Conservation (phyloP, 1,140 invertebrate genomes). For the Pristionchus pacificus region DNA sequence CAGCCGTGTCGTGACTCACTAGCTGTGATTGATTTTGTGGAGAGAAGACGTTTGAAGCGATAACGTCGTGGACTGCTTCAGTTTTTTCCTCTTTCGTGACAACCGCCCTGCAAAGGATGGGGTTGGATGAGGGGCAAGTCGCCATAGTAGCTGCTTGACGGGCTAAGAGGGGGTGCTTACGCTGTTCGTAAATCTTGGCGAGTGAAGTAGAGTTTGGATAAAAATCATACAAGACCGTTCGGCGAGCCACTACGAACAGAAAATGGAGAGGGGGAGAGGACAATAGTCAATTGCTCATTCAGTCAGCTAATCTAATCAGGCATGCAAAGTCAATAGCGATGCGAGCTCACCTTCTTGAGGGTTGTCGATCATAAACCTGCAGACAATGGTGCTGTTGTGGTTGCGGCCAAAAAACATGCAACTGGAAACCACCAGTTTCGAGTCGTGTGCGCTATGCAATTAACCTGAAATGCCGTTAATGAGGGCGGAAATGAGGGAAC, state of each 20-base stretch:
- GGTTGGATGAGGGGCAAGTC: not conserved
- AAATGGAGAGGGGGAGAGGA: not conserved
- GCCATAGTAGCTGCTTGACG: too few relatives aligned
- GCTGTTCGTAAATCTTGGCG: too few relatives aligned
- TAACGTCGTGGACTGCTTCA: constrained; percentile 41
- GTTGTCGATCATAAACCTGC: constrained; percentile 53
- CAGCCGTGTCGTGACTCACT: constrained; percentile 4
- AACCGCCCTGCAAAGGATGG: constrained; percentile 51
- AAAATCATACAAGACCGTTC: not conserved
- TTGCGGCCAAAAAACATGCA: constrained; percentile 40
- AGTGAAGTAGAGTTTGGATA: too few relatives aligned
- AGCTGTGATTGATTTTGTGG: constrained; percentile 21
- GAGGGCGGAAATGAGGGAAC: not conserved
- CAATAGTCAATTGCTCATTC: not conserved
- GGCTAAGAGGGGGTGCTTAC: too few relatives aligned
- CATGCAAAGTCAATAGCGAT: not conserved
- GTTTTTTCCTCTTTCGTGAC: constrained; percentile 58
- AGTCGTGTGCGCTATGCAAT: not conserved
- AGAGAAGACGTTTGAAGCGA: constrained; percentile 7
- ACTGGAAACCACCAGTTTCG: constrained; percentile 35
- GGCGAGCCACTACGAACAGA: not conserved
- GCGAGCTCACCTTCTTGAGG: constrained; percentile 44
- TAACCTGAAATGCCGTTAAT: not conserved
- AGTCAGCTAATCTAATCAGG: not conserved
- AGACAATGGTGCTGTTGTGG: constrained; percentile 22